These are phyloP conservation scores for Motacilla alba DNA, from an alignment of 2,113 vertebrate species.

Conservation along the genomic window DNA sequence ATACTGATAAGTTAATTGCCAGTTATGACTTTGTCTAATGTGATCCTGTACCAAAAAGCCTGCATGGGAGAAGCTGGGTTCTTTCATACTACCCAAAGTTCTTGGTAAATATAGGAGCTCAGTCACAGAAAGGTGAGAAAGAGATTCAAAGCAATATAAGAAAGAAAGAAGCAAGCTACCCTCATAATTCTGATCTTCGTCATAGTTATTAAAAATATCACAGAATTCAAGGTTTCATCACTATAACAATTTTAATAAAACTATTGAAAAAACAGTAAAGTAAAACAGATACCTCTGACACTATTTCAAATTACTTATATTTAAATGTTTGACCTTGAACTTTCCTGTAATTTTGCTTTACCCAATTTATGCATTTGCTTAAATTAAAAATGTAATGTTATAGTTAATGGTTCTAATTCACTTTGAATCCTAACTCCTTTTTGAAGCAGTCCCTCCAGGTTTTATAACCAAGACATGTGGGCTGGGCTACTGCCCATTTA, in stretches of 20 bases:
- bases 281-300: not conserved
- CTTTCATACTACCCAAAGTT: not conserved
- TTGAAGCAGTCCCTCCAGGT: not conserved
- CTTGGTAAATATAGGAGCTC: not conserved
- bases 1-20: not conserved
- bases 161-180: not conserved
- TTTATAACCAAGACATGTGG: not conserved
- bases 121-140: not conserved
- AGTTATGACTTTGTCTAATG: not conserved
- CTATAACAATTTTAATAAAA: not conserved
- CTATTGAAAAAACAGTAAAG: not conserved
- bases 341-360: not conserved
- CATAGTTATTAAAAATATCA: not conserved
- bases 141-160: not conserved
- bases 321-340: not conserved
- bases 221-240: not conserved
- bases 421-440: not conserved
- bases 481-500: not conserved
- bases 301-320: not conserved
- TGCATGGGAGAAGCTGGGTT: not conserved
- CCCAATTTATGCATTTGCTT: not conserved
- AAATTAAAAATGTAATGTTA: not conserved
- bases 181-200: not conserved
- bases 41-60: not conserved
- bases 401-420: not conserved